phyloP scores from a whole-genome alignment of 1,140 invertebrate genomes.

The Bombus cullumanus region DNA sequence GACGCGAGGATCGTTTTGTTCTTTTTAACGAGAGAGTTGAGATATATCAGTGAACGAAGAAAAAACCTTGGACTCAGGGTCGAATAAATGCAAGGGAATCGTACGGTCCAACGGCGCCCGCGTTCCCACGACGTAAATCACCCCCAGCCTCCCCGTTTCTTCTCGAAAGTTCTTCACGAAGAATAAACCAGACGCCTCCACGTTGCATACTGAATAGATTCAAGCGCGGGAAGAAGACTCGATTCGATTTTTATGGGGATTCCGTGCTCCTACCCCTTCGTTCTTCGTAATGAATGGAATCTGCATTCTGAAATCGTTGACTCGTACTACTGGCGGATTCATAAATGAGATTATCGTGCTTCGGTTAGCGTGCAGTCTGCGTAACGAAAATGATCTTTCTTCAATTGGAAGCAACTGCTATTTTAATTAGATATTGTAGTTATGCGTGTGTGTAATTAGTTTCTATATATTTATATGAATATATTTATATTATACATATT shows the following conservation, averaged over 20 bases:
- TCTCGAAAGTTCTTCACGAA: conserved; percentile 26
- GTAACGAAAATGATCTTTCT: not conserved
- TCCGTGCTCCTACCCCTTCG: not conserved
- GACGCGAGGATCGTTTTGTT: conserved; percentile 8
- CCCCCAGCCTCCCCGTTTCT: not conserved
- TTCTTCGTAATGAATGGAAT: not conserved
- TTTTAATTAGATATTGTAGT: not conserved
- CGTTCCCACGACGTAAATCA: conserved; percentile 62
- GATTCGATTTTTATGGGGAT: conserved; percentile 12
- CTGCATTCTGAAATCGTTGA: conserved; percentile 13
- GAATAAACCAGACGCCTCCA: conserved; percentile 46
- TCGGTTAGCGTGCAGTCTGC: no score
- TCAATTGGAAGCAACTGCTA: not conserved
- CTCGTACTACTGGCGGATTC: conserved; percentile 12
- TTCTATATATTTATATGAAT: no score
- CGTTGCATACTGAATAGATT: conserved; percentile 49
- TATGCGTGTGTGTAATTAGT: no score
- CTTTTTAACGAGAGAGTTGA: conserved; percentile 28
- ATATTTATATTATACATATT: no score
- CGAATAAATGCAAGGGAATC: conserved; percentile 54
- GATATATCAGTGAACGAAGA: not conserved
- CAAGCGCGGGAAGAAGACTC: not conserved
- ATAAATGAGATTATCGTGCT: not conserved
- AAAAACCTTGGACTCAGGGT: conserved; percentile 4
- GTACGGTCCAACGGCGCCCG: not conserved